These are phyloP conservation scores for Saxidomus purpurata DNA, from an alignment of 1,140 invertebrate species.

Conservation along the genomic window DNA sequence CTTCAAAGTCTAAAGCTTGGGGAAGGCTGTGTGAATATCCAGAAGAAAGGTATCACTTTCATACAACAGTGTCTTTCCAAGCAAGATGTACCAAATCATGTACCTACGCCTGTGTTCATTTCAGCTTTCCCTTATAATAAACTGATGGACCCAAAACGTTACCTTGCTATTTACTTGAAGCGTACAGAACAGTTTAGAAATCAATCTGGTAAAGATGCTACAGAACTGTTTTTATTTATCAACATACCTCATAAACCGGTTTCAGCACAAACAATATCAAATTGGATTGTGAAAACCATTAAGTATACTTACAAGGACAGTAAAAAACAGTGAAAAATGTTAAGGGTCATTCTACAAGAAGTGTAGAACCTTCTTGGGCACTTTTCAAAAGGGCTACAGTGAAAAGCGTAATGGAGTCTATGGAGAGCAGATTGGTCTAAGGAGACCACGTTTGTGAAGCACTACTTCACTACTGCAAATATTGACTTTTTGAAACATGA, in stretches of 20 bases:
- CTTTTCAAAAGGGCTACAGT: conserved; percentile 44
- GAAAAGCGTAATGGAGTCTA: neutral
- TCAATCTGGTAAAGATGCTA: neutral
- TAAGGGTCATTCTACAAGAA: conserved; percentile 34
- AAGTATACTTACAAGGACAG: neutral
- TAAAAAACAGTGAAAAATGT: neutral
- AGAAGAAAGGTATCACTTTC: conserved; percentile 21
- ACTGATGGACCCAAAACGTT: conserved; percentile 6
- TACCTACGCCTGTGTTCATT: neutral
- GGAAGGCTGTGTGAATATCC: neutral
- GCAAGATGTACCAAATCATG: neutral
- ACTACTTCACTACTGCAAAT: conserved; percentile 20
- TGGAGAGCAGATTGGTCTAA: conserved; percentile 50
- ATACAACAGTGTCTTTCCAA: neutral
- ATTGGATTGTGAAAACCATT: neutral
- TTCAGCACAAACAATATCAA: conserved; percentile 33
- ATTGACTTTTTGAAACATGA: neutral
- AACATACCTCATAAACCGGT: conserved; percentile 38
- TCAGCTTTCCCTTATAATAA: conserved; percentile 7
- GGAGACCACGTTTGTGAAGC: neutral
- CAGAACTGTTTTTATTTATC: conserved; percentile 46
- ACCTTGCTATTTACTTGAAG: neutral
- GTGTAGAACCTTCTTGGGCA: conserved; percentile 50
- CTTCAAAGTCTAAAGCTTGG: neutral
- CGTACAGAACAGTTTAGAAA: neutral